A percentile compares a stretch with the other conserved stretches of the same genome.
Evolutionary conservation across 2,797 vertebrate genomes (phyloP).

Genomic region (Apogon talboti): DNA sequence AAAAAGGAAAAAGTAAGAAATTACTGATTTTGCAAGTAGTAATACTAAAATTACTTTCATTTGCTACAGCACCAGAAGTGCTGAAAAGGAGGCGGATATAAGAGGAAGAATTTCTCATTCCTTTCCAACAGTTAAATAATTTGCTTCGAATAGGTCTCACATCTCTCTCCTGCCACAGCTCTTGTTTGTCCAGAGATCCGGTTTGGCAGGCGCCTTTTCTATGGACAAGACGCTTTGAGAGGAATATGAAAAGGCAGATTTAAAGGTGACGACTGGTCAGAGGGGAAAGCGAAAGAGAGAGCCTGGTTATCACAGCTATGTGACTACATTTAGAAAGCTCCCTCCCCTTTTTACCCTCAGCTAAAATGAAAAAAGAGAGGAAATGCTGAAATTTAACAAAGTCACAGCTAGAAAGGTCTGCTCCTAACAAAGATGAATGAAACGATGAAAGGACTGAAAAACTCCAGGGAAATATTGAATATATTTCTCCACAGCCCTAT

Average conservation of each 20-base stretch:
- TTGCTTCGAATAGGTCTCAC: conserved; percentile 91
- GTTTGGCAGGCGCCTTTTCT: conserved; percentile 96
- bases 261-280: conserved; percentile 99
- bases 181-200: conserved; percentile 97
- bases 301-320: conserved; percentile 78
- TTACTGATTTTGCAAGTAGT: not conserved
- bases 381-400: conserved; percentile 74
- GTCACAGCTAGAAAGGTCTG: conserved; percentile 74
- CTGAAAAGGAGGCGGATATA: conserved; percentile 79
- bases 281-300: conserved; percentile 72
- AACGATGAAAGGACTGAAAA: conserved; percentile 65
- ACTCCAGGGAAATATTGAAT: conserved; percentile 68
- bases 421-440: conserved; percentile 64
- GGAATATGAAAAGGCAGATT: conserved; percentile 99
- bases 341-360: conserved; percentile 70
- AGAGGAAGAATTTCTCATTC: conserved; percentile 78
- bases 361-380: conserved; percentile 69
- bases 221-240: conserved; percentile 99
- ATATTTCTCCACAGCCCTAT: conserved; percentile 62
- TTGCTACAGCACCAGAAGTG: conserved; percentile 1
- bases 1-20: not conserved
- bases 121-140: conserved; percentile 90
- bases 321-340: conserved; percentile 73
- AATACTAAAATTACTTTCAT: conserved; percentile 1
- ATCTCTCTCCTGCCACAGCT: conserved; percentile 80